These are phyloP conservation scores for Sphecodes monilicornis DNA, from an alignment of 2,888 invertebrate species.

Conservation along the genomic window DNA sequence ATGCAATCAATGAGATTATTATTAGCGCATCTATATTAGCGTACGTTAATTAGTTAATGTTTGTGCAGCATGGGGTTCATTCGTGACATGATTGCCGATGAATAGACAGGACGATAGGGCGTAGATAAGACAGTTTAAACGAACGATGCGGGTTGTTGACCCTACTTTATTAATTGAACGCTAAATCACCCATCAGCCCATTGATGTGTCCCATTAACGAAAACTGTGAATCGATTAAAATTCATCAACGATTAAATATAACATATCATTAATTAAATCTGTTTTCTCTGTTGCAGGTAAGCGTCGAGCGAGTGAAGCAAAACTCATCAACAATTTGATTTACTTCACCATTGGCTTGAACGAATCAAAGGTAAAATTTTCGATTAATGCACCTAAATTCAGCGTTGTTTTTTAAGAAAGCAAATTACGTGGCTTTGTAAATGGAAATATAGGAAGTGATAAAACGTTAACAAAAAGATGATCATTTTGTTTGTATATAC, in stretches of 20 bases:
- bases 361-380: not conserved
- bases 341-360: not conserved
- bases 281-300: slow-evolving; percentile 23
- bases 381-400: too few species aligned
- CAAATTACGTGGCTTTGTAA: too few species aligned
- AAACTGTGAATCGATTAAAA: not conserved
- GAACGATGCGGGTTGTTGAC: slow-evolving; percentile 12
- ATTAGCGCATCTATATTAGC: not conserved
- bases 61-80: not conserved
- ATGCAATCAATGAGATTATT: not conserved
- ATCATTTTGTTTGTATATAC: too few species aligned
- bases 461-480: too few species aligned
- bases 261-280: not conserved
- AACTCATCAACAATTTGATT: not conserved
- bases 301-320: not conserved
- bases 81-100: slow-evolving; percentile 9
- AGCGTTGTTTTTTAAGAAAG: too few species aligned
- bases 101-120: slow-evolving; percentile 9
- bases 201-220: not conserved
- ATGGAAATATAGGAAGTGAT: too few species aligned
- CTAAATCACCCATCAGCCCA: not conserved
- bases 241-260: not conserved
- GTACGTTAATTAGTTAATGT: slow-evolving; percentile 18
- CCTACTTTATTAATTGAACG: not conserved
- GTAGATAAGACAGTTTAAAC: slow-evolving; percentile 10